These are phyloP conservation scores for Schizopygopsis pylzovi DNA, from an alignment of 2,797 vertebrate species.

Conservation along the genomic window DNA sequence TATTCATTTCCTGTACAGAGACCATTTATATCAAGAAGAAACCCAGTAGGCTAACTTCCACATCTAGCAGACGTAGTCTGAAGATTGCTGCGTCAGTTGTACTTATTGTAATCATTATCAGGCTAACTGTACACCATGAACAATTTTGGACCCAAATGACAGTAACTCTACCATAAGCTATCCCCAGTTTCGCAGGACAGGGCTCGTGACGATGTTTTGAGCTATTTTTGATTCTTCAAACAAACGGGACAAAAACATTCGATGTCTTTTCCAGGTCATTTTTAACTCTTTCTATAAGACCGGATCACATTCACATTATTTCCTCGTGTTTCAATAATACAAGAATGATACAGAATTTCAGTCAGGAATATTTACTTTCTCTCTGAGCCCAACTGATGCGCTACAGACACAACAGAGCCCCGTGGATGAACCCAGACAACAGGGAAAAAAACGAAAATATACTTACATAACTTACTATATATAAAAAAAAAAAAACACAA, in stretches of 20 bases:
- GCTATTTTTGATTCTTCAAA: not conserved
- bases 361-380: conserved; percentile 8
- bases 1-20: conserved; percentile 54
- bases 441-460: not conserved
- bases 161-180: not conserved
- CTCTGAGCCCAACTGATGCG: conserved; percentile 8
- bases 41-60: conserved; percentile 19
- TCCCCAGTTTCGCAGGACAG: not conserved
- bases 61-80: not conserved
- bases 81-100: not conserved
- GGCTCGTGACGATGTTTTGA: not conserved
- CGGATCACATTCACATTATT: not conserved
- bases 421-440: not conserved
- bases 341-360: not conserved
- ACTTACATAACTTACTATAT: not conserved
- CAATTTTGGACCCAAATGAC: not conserved
- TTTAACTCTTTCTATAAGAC: not conserved
- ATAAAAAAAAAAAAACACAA: not conserved
- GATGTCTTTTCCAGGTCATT: not conserved
- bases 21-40: not conserved
- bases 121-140: not conserved
- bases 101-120: not conserved
- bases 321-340: not conserved
- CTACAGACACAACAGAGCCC: not conserved
- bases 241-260: not conserved